Conservation (phyloP, 2,113 vertebrate species). For the Corynorhinus townsendii region DNA sequence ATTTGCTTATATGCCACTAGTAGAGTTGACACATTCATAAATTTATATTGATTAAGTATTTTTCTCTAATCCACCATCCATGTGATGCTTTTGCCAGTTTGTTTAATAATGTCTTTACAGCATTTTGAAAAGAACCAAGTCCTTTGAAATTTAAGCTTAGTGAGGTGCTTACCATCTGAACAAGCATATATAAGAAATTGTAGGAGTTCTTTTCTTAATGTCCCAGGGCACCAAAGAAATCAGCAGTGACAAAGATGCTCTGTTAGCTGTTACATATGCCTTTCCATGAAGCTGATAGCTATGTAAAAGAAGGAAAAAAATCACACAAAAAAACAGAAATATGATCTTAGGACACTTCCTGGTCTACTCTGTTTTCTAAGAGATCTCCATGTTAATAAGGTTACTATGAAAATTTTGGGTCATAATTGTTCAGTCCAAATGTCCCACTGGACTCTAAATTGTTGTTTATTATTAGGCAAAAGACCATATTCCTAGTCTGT, state of each 20-base stretch:
- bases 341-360: neutral
- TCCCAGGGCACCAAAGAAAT: neutral
- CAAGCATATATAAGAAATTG: neutral
- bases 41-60: neutral
- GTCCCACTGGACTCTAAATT: neutral
- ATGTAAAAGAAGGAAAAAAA: neutral
- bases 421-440: neutral
- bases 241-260: neutral
- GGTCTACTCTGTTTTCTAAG: neutral
- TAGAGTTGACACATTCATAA: neutral
- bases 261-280: neutral
- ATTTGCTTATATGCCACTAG: neutral
- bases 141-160: neutral
- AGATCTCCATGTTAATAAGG: neutral
- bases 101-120: neutral
- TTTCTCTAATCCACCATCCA: neutral
- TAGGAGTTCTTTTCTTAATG: neutral
- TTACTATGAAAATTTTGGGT: neutral
- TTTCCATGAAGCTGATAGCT: neutral
- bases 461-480: neutral
- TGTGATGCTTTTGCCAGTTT: neutral
- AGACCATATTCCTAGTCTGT: neutral
- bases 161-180: neutral
- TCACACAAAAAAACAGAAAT: neutral
- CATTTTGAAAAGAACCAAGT: conserved; percentile 15